Evolutionary conservation across 2,113 vertebrate genomes (phyloP), one percentile per base, ranked within the genome.

Genomic region (Xerus inauris): DNA sequence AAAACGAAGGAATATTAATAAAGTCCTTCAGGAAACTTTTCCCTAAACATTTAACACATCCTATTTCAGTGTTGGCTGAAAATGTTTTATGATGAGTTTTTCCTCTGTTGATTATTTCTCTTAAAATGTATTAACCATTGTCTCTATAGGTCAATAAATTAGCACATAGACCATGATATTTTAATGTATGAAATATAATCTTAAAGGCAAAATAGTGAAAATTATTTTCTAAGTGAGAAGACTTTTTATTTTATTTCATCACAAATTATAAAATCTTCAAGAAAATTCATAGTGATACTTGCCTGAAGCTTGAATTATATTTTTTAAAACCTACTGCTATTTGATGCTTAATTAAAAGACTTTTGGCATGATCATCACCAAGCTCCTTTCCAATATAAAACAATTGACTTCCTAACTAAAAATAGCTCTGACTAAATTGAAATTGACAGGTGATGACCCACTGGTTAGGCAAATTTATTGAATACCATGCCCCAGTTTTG

Each of bases 341-440:
- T 79, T 89, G 49, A 89, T 97, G 62, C 13, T 80, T 94, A 91
- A 97, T 97, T 97, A 97, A 57, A 57, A 97, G 73, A 81, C 79
- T 92, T 94, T 95, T 94, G 83, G 83, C 87, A 92, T 69, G 47
- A 65, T 64, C 14, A 89, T 16, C 5, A 83, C 26, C 30, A 93
- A 85, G 35, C 17, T 83, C 32, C 40, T 14, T 96, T 92, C 81
- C 86, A 89, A 71, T 89, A 54, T 97, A 67, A 97, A 87, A 95
- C 38, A 93, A 92, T 96, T 75, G 95, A 83, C 11, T 96, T 30
- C 69, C 14, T 80, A 84, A 72, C 62, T 96, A 89, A 97, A 96
- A 97, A 89, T 93, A 91, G 40, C 40, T 94, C 28, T 77, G 30
- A n/a, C 45, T 65, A 94, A 95, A 97, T 94, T 94, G n/a, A 97